Evolutionary conservation across 2,888 invertebrate species (phyloP), one percentile per base, ranked within the genome.

Genomic region (Aporophyla lueneburgensis): DNA sequence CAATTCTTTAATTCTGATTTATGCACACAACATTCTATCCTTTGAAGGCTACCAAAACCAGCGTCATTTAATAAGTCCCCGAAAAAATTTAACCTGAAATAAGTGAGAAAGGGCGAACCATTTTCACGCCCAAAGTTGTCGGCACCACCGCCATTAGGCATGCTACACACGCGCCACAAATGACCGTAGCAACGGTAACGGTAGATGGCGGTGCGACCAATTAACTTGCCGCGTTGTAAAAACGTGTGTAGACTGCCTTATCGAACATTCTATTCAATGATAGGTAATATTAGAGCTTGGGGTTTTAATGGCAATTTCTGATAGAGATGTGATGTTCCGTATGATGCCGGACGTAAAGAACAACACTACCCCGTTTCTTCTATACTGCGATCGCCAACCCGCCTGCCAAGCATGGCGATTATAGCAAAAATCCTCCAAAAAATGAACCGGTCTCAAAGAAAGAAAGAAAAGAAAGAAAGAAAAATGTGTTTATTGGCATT

Each of bases 181-280:
- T 90, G 92, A 86, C 89, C 86, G 87, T 87, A 89, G 86, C 88
- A 88, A 88, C 84, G 83, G 89, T 82, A 81, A 78, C 86, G 88
- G 80, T 84, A 84, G 85, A 77, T 84, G 86, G 83, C 86, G 86
- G 86, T 88, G 90, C 88, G 88, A 89, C 91, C 92, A 93, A 93
- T 93, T 93, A 93, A 91, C 91, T 91, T 88, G 87, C 87, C 89
- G 88, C 89, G 89, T 83, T 88, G 89, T 91, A 89, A 91, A 91
- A 89, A 91, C 92, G 92, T 93, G 93, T 90, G 86, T 71, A 66
- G 92, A 93, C 90, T 93, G 79, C 91, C 83, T 90, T 90, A 91
- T 75, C 76, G 78, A 77, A 78, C 77, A 78, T 81, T 86, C 70
- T 82, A 87, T 89, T 86, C 89, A 88, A 88, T 89, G 78, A 87